Evolutionary conservation across 2,888 invertebrate genomes (phyloP), one percentile per base, ranked within the genome.

Genomic region (Resseliella maxima): DNA sequence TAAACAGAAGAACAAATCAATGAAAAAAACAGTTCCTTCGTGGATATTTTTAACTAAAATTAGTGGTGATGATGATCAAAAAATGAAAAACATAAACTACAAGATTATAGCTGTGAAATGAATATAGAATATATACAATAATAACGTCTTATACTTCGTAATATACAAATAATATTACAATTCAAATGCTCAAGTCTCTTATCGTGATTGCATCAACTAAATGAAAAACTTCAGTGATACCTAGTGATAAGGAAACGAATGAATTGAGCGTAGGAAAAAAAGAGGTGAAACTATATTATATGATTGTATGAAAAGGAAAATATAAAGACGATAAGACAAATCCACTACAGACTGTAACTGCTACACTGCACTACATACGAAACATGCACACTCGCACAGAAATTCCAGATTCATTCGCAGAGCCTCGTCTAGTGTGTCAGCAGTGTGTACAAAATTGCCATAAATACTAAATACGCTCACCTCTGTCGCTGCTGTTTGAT

Each of bases 371-470:
- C 72, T 72, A 72, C 31, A 72, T 72, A n/a, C 8, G 72, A 10
- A 72, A 31, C 31, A 35, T 72, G 72, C 31, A 72, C 72, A 72
- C 31, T 72, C 21, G 31, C 31, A 72, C 31, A 72, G 10, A 18
- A 72, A 72, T 72, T 72, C 31, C 59, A 59, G 3, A 59, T 59
- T 24, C 59, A 24, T 24, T 3, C 59, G 5, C n/a, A 59, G 1
- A 59, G 59, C 5, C 72, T 72, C 50, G 5, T 21, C 72, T 72
- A 72, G 31, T 72, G 72, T 72, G 72, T 72, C 72, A 72, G 72
- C 72, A 72, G 72, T 72, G 72, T 72, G 72, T 72, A 72, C 72
- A 31, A 72, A 31, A n/a, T 72, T 72, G 31, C 27, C 72, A 72
- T 72, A 72, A 72, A 72, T 72, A 72, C 18, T 31, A 27, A 24